Conservation (phyloP, 2,113 vertebrate species). For the Corydoras sp. region DNA sequence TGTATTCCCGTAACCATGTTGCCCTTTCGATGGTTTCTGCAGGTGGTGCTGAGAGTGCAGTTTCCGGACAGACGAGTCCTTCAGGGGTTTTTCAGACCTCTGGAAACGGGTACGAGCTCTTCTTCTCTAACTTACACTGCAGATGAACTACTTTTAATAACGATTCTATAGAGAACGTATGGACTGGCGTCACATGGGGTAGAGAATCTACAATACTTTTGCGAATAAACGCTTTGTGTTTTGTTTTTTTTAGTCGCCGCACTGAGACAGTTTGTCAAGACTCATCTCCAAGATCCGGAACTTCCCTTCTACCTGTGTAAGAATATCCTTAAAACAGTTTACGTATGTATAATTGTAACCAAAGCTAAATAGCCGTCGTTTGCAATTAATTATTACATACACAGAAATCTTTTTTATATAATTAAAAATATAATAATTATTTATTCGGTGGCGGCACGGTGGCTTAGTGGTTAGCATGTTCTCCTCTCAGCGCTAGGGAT, state of each 20-base stretch:
- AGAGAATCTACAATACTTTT: background rate
- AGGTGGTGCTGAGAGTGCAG: conserved; percentile 86
- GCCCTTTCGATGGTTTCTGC: background rate
- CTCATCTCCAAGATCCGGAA: conserved; percentile 72
- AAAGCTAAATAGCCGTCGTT: too few species aligned
- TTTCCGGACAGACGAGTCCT: conserved; percentile 89
- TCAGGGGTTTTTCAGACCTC: conserved; percentile 85
- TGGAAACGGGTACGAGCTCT: conserved; percentile 76
- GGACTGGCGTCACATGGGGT: too few species aligned
- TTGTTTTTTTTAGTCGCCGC: conserved; percentile 66
- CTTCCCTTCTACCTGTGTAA: conserved; percentile 86
- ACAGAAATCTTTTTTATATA: too few species aligned
- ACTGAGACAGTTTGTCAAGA: conserved; percentile 76
- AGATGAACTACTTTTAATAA: background rate
- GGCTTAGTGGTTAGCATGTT: too few species aligned
- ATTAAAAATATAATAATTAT: too few species aligned
- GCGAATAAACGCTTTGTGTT: conserved; percentile 19
- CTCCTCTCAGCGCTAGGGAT: too few species aligned
- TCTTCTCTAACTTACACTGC: background rate
- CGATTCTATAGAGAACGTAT: too few species aligned
- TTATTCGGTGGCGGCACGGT: too few species aligned
- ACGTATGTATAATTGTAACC: background rate
- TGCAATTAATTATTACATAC: too few species aligned
- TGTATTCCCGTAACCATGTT: too few species aligned
- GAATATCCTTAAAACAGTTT: conserved; percentile 48